Percentiles rank a stretch among this genome's conserved stretches.
phyloP scores from a whole-genome alignment of 2,797 vertebrate species.

The Clarias fuscus region DNA sequence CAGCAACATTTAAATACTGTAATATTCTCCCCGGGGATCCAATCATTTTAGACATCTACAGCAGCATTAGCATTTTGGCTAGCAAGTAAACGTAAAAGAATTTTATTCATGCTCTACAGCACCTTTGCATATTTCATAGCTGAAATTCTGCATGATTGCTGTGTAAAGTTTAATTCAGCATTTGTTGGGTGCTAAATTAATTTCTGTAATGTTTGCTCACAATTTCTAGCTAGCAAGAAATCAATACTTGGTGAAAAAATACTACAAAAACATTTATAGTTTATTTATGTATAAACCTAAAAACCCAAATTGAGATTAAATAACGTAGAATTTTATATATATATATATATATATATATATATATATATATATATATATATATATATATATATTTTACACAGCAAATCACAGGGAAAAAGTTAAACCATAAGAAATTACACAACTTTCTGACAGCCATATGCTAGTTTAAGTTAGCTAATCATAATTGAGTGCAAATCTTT shows the following conservation, averaged over 20 bases:
- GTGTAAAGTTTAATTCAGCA: background rate
- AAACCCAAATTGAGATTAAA: background rate
- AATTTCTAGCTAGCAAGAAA: background rate
- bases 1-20: slow-evolving; percentile 21
- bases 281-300: background rate
- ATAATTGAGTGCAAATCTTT: background rate
- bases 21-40: slow-evolving; percentile 15
- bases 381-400: background rate
- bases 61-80: slow-evolving; percentile 6
- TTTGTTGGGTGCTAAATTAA: background rate
- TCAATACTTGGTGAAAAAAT: background rate
- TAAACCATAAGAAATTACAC: background rate
- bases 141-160: background rate
- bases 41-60: slow-evolving; percentile 19
- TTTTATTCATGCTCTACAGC: background rate
- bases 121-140: background rate
- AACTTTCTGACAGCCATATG: background rate
- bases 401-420: too few relatives aligned
- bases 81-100: background rate
- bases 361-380: too few relatives aligned
- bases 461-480: background rate
- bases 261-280: background rate
- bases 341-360: too few relatives aligned
- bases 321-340: background rate
- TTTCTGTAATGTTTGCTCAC: background rate